Percentiles rank a stretch among this genome's conserved stretches.
These are phyloP conservation scores for Nothobranchius kuhntae DNA, from an alignment of 2,113 vertebrate genomes.

Conservation along the genomic window DNA sequence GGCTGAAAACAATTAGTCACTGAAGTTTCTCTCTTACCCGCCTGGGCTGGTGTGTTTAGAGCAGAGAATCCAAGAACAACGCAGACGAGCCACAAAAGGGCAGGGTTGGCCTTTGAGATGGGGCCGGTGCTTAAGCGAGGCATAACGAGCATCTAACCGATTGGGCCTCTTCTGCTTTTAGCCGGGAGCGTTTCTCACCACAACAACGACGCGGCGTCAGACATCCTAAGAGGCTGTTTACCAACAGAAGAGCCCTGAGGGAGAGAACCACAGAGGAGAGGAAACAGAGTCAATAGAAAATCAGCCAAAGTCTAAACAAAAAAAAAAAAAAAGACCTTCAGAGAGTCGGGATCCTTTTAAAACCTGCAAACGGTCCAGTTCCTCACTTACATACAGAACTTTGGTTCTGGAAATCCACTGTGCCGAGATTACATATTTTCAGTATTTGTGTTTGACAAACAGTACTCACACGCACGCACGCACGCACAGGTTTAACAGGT, in stretches of 20 bases:
- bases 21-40: slow-evolving; percentile 41
- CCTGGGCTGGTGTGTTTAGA: slow-evolving; percentile 23
- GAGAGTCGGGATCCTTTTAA: too few species aligned
- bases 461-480: background rate
- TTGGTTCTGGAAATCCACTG: too few species aligned
- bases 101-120: slow-evolving; percentile 6
- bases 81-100: slow-evolving; percentile 42
- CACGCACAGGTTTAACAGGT: background rate
- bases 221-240: slow-evolving; percentile 35
- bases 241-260: slow-evolving; percentile 26
- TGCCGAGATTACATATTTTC: background rate
- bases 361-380: too few species aligned
- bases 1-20: too few species aligned
- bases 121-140: slow-evolving; percentile 4
- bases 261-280: background rate
- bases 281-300: too few species aligned
- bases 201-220: slow-evolving; percentile 33
- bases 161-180: slow-evolving; percentile 8
- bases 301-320: too few species aligned
- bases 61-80: slow-evolving; percentile 35
- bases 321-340: too few species aligned
- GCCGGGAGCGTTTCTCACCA: slow-evolving; percentile 12
- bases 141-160: slow-evolving; percentile 46
- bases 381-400: too few species aligned
- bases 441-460: background rate